phyloP scores from a whole-genome alignment of 2,113 vertebrate species.

The Pelmatolapia mariae region DNA sequence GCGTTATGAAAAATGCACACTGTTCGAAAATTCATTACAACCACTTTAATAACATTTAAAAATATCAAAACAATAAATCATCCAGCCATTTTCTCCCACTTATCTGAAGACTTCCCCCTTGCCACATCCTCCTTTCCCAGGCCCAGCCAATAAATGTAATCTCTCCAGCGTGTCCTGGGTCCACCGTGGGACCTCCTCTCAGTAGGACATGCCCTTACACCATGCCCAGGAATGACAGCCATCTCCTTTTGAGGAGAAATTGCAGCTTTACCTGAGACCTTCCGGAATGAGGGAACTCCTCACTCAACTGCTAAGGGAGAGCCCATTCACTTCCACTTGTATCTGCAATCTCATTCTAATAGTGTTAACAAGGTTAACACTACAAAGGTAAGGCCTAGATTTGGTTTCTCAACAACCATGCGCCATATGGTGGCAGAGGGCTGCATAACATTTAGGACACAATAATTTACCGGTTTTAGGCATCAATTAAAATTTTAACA shows the following conservation, averaged over 20 bases:
- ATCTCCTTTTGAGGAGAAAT: neutral
- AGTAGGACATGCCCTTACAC: neutral
- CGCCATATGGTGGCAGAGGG: neutral
- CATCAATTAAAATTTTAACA: neutral
- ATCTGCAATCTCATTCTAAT: neutral
- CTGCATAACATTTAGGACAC: neutral
- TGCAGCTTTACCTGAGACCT: neutral
- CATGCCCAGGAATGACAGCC: neutral
- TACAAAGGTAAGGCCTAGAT: neutral
- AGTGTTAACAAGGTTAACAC: neutral
- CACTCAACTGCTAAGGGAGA: neutral
- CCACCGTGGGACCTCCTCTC: neutral
- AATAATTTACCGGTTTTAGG: neutral
- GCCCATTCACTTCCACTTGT: neutral
- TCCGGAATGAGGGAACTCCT: neutral
- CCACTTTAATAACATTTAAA: neutral
- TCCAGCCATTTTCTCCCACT: neutral
- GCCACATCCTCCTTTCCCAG: neutral
- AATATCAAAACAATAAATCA: neutral
- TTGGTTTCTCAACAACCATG: neutral
- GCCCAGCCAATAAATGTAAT: neutral
- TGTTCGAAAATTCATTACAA: neutral
- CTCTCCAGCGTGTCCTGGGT: neutral
- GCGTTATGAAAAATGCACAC: neutral
- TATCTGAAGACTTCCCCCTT: neutral